Evolutionary conservation across 2,113 vertebrate genomes (phyloP), one percentile per base, ranked within the genome.

Genomic region (Anser cygnoides): DNA sequence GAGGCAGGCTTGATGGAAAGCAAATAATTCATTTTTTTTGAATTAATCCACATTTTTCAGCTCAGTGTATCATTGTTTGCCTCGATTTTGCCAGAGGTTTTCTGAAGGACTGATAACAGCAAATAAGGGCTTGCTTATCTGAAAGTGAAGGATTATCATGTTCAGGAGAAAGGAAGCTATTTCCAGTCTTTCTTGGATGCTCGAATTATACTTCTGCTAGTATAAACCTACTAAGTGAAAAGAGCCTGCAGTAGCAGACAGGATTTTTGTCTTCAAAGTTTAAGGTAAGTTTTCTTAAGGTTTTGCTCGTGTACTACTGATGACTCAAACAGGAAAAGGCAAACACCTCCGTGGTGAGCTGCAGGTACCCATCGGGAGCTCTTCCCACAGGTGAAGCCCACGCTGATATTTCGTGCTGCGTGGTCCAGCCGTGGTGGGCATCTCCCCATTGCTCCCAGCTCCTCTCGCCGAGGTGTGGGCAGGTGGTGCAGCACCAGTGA

Each of bases 61-160:
- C 28, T 90, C 72, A 19, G 23, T 61, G 3, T 33, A 7, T 50
- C 17, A 52, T 33, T 49, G 14, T 33, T 83, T 75, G 59, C 23
- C 37, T 68, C 78, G 26, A 35, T 89, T 87, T 87, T 89, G 46
- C 66, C 72, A 33, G 35, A 68, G 20, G 16, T 71, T 89, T 97
- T 71, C 37, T 59, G 46, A 49, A 70, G 35, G 25, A 49, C 28
- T 70, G 41, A 2, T 55, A 70, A n/a, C 10, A 35, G 16, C 3
- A 9, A 83, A 8, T 37, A 66, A 61, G 39, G 5, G 10, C 17
- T 77, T 65, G 13, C 35, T 82, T 54, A 31, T 44, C 54, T 76
- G 44, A 58, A 85, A 87, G 23, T 25, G 43, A 55, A 70, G 33
- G 37, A 49, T 54, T 71, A 13, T 22, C 1, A 0, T 5, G 2